Conservation (phyloP, 2,113 vertebrate species). For the Trichomycterus rosablanca region DNA sequence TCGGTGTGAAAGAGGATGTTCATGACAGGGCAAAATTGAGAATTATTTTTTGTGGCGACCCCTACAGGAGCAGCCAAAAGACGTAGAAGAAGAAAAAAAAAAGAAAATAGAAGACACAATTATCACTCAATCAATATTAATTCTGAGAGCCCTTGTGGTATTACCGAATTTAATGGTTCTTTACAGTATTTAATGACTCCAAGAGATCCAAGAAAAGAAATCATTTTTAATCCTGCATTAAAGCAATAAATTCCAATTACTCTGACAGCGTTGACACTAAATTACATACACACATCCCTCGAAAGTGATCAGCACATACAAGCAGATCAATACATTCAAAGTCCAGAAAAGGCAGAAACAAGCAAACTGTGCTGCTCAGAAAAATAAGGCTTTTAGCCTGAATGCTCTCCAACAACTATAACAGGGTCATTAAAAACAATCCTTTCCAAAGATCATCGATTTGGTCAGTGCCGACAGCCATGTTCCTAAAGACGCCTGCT, state of each 20-base stretch:
- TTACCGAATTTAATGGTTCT: too few relatives aligned
- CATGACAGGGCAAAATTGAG: too few relatives aligned
- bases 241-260: constrained; percentile 60
- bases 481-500: constrained; percentile 17
- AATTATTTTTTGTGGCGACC: too few relatives aligned
- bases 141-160: constrained; percentile 42
- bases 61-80: too few relatives aligned
- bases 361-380: constrained; percentile 33
- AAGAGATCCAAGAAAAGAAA: constrained; percentile 37
- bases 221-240: constrained; percentile 50
- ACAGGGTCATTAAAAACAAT: constrained; percentile 60
- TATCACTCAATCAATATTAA: constrained; percentile 6
- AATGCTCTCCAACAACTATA: constrained; percentile 18
- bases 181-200: too few relatives aligned
- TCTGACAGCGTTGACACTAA: constrained; percentile 54
- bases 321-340: constrained; percentile 62
- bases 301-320: constrained; percentile 57
- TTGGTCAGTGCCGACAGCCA: constrained; percentile 19
- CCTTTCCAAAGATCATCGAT: constrained; percentile 58
- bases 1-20: too few relatives aligned
- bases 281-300: constrained; percentile 39
- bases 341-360: constrained; percentile 44
- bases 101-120: constrained; percentile 1
- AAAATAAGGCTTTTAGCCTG: not conserved
- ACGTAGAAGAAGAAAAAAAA: too few relatives aligned